Conservation (phyloP, 2,888 invertebrate genomes). For the Odontocerum albicorne region DNA sequence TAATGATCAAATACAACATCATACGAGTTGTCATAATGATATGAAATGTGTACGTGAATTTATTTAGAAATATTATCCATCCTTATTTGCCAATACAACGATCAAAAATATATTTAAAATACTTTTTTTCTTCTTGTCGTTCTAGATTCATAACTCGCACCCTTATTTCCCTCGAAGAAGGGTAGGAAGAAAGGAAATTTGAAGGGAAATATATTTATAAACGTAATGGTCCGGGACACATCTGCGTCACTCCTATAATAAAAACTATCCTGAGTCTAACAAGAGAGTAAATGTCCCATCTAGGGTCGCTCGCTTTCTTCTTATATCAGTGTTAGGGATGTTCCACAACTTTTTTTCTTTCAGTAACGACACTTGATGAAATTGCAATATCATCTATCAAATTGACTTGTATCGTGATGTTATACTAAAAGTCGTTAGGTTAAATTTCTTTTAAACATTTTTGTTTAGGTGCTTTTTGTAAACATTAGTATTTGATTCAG, state of each 20-base stretch:
- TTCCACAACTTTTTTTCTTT: too few relatives aligned
- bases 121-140: not conserved
- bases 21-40: too few relatives aligned
- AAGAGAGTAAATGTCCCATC: conserved; percentile 33
- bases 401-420: too few relatives aligned
- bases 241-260: conserved; percentile 34
- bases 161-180: conserved; percentile 2
- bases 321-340: not conserved
- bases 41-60: too few relatives aligned
- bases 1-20: too few relatives aligned
- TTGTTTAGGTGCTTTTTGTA: too few relatives aligned
- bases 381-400: too few relatives aligned
- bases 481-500: too few relatives aligned
- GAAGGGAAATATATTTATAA: conserved; percentile 33
- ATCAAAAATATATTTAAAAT: not conserved
- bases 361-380: too few relatives aligned
- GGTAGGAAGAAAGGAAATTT: conserved; percentile 21
- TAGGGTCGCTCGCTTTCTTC: conserved; percentile 8
- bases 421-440: too few relatives aligned
- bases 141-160: not conserved
- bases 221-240: conserved; percentile 29
- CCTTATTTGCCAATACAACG: not conserved
- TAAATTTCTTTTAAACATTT: too few relatives aligned
- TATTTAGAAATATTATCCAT: too few relatives aligned
- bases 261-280: conserved; percentile 35